phyloP scores from a whole-genome alignment of 2,797 vertebrate genomes.

The Eremophila alpestris region DNA sequence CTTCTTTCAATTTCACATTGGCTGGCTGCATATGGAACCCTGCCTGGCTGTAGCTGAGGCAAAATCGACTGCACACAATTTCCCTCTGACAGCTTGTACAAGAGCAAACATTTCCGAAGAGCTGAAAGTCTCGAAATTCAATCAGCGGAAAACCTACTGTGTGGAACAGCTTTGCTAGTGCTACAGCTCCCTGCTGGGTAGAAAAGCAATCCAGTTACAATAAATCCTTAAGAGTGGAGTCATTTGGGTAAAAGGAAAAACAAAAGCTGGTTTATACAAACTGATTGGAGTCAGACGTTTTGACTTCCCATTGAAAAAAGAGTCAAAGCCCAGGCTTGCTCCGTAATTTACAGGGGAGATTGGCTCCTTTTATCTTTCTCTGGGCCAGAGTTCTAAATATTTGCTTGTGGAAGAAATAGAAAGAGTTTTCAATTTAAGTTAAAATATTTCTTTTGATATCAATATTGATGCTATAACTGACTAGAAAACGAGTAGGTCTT shows the following conservation, averaged over 20 bases:
- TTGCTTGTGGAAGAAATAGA: conserved; percentile 45
- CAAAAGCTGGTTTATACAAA: conserved; percentile 74
- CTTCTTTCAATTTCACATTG: conserved; percentile 43
- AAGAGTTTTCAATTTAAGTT: conserved; percentile 40
- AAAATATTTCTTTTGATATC: conserved; percentile 29
- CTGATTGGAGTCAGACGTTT: conserved; percentile 75
- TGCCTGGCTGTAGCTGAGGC: conserved; percentile 49
- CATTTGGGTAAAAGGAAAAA: conserved; percentile 77
- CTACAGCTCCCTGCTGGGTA: conserved; percentile 73
- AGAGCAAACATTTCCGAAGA: conserved; percentile 75
- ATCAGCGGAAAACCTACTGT: conserved; percentile 72
- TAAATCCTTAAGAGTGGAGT: conserved; percentile 77
- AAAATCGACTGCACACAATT: conserved; percentile 66
- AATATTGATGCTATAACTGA: neutral
- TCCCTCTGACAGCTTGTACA: conserved; percentile 71
- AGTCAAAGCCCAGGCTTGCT: conserved; percentile 53
- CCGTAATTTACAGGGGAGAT: conserved; percentile 66
- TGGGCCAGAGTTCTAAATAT: conserved; percentile 41
- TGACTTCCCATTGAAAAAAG: conserved; percentile 69
- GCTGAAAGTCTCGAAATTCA: conserved; percentile 74
- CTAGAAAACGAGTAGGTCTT: neutral
- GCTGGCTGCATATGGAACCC: conserved; percentile 61
- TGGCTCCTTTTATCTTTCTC: conserved; percentile 68
- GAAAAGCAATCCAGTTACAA: conserved; percentile 78
- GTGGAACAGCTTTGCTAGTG: conserved; percentile 72